Evolutionary conservation across 1,140 invertebrate genomes (phyloP).

Genomic region (Branchinecta lynchi): DNA sequence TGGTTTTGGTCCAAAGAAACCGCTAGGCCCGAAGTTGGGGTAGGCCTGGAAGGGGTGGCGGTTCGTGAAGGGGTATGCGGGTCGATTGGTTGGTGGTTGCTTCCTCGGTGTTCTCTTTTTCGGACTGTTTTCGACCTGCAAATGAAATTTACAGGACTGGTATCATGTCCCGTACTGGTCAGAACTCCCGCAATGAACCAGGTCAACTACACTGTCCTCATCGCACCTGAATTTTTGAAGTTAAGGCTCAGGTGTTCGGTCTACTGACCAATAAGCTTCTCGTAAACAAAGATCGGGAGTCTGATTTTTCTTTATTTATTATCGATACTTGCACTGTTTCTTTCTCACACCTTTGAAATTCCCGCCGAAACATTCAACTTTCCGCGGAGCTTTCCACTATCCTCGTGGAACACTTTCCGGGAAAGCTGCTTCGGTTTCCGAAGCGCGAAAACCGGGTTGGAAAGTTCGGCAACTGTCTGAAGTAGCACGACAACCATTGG

Average conservation of each 20-base stretch:
- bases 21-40: not conserved
- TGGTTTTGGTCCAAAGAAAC: conserved; percentile 7
- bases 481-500: too few relatives aligned
- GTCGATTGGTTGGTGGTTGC: not conserved
- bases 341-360: too few relatives aligned
- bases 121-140: not conserved
- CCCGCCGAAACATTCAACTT: too few relatives aligned
- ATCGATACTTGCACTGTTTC: too few relatives aligned
- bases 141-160: not conserved
- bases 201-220: not conserved
- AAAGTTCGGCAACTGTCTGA: too few relatives aligned
- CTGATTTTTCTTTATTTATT: too few relatives aligned
- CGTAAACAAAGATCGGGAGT: too few relatives aligned
- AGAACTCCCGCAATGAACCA: not conserved
- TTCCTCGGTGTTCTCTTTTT: not conserved
- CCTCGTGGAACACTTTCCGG: too few relatives aligned
- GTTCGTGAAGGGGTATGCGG: not conserved
- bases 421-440: too few relatives aligned
- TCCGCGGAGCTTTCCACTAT: too few relatives aligned
- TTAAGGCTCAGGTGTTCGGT: not conserved
- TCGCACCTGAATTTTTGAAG: not conserved
- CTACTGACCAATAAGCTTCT: not conserved
- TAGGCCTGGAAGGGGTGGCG: not conserved
- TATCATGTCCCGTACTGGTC: not conserved
- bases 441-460: too few relatives aligned